Conservation (phyloP, 23 tunicate genomes). For the Halocynthia roretzi region DNA sequence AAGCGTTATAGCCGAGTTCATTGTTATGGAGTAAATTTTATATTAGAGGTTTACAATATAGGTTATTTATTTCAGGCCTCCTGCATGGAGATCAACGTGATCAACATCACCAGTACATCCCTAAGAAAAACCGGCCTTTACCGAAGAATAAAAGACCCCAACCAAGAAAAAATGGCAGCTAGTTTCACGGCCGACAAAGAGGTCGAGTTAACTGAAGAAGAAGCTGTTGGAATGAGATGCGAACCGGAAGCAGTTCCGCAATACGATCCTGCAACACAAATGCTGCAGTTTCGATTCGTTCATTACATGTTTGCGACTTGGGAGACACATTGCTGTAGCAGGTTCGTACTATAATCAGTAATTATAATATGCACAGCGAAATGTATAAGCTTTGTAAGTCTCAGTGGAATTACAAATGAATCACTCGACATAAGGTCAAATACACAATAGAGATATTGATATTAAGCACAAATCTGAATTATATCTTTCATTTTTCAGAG, state of each 20-base stretch:
- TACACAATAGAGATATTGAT: too few relatives aligned
- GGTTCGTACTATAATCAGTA: neutral
- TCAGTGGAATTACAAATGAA: neutral
- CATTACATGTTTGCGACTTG: slow-evolving; percentile 1
- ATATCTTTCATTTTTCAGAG: neutral
- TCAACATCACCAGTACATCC: neutral
- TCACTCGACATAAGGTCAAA: too few relatives aligned
- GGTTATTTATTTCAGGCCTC: slow-evolving; percentile 7
- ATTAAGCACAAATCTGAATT: too few relatives aligned
- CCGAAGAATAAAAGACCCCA: neutral
- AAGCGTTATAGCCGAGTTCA: neutral
- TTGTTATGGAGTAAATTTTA: neutral
- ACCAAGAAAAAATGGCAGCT: slow-evolving; percentile 1
- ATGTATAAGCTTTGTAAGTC: neutral
- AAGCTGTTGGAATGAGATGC: neutral
- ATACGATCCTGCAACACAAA: neutral
- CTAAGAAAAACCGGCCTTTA: neutral
- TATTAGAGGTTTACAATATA: neutral
- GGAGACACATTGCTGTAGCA: neutral
- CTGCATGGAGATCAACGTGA: neutral
- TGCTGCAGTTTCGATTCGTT: neutral
- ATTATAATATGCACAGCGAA: neutral
- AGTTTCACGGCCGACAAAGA: neutral
- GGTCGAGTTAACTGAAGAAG: neutral
- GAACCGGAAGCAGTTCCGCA: neutral